These are phyloP conservation scores for Archilochus colubris DNA, from an alignment of 2,113 vertebrate species.

Conservation along the genomic window DNA sequence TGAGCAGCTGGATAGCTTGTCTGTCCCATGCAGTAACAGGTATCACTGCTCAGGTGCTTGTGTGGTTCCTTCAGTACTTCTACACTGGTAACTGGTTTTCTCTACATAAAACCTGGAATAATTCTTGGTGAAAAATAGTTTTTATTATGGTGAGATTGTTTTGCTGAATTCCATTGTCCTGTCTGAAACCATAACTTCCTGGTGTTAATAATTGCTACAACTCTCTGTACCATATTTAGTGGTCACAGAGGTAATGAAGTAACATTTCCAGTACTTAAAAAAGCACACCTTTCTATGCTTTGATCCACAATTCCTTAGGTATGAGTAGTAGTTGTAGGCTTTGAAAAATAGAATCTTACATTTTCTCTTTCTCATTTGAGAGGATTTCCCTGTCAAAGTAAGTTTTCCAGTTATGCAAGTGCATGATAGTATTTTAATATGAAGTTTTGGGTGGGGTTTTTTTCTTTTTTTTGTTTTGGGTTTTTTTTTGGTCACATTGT, in stretches of 20 bases:
- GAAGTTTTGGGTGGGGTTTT: neutral
- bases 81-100: rapidly evolving
- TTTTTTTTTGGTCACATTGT: neutral
- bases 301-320: neutral
- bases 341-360: neutral
- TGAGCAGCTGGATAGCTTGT: conserved; percentile 59
- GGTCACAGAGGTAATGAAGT: neutral
- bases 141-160: neutral
- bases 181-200: neutral
- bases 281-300: neutral
- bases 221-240: neutral
- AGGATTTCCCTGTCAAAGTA: neutral
- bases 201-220: neutral
- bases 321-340: neutral
- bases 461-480: neutral
- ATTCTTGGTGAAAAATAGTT: neutral
- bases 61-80: neutral
- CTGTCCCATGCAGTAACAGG: neutral
- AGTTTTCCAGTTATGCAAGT: neutral
- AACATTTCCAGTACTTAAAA: neutral
- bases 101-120: neutral
- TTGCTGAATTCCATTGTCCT: neutral
- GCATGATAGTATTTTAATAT: neutral
- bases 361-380: neutral
- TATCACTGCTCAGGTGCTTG: neutral